Evolutionary conservation across 30 jellyfish, hydroid and myxozoan genomes (phyloP).

Genomic region (Aurelia sp.): DNA sequence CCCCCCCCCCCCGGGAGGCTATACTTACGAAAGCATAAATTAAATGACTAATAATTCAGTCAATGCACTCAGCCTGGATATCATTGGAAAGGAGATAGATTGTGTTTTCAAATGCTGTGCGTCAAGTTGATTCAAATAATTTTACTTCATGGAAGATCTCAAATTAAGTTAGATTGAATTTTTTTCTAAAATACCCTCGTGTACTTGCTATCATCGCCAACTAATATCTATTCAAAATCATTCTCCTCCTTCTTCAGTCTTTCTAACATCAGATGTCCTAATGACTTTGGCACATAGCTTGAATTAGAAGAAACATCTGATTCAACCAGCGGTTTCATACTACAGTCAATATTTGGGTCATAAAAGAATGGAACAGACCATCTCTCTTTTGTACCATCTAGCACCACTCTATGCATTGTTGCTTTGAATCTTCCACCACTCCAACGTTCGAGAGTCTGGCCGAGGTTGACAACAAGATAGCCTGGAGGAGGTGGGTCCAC

Average conservation of each 20-base stretch:
- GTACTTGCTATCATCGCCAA: no score
- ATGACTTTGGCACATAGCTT: conserved; percentile 3
- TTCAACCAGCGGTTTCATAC: conserved; percentile 23
- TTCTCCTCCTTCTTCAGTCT: conserved; percentile 33
- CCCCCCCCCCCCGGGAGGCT: no score
- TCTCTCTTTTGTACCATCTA: conserved; percentile 31
- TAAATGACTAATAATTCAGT: no score
- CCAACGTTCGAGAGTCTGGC: conserved; percentile 70
- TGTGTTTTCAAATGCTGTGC: no score
- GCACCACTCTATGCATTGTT: conserved; percentile 60
- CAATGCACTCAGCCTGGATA: no score
- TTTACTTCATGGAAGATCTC: no score
- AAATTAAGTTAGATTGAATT: no score
- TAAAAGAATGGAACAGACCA: conserved; percentile 57
- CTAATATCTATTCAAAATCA: conserved; percentile 30
- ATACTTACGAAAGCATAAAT: no score
- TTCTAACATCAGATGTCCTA: conserved; percentile 36
- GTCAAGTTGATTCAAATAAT: no score
- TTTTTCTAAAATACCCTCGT: no score
- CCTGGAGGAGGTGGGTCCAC: conserved; percentile 49
- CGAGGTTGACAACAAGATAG: conserved; percentile 41
- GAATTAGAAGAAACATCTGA: not conserved
- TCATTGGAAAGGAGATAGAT: no score
- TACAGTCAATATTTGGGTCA: conserved; percentile 59
- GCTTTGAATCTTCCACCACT: conserved; percentile 50